Evolutionary conservation across 2,888 invertebrate genomes (phyloP).

Genomic region (Xanthorhoe spadicearia): DNA sequence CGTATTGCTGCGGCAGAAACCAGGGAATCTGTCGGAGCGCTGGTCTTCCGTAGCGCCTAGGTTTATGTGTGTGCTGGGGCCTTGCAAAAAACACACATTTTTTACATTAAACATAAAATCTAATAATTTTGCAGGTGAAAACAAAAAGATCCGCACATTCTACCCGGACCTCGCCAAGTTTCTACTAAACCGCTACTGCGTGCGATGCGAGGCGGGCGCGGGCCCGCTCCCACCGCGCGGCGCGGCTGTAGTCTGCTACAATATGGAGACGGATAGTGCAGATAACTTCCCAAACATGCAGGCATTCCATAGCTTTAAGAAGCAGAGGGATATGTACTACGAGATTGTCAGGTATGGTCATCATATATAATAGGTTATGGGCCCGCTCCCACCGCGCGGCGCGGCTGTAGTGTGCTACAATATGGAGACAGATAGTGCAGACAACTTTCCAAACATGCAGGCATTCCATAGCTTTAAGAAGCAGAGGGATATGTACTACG

Average conservation of each 20-base stretch:
- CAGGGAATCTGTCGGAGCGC: too few species aligned
- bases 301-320: slow-evolving; percentile 91
- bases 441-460: slow-evolving; percentile 90
- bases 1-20: too few species aligned
- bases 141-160: slow-evolving; percentile 86
- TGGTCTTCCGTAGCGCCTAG: too few species aligned
- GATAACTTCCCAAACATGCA: slow-evolving; percentile 90
- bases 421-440: slow-evolving; percentile 92
- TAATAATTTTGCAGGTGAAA: slow-evolving; percentile 82
- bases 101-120: too few species aligned
- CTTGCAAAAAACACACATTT: too few species aligned
- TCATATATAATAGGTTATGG: too few species aligned
- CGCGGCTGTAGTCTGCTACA: slow-evolving; percentile 91
- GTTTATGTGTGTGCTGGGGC: too few species aligned
- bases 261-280: slow-evolving; percentile 92
- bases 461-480: slow-evolving; percentile 92
- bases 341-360: slow-evolving; percentile 88
- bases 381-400: too few species aligned
- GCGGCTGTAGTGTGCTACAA: slow-evolving; percentile 90
- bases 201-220: slow-evolving; percentile 60
- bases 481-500: slow-evolving; percentile 95
- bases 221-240: slow-evolving; percentile 29
- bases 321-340: slow-evolving; percentile 95
- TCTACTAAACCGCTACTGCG: slow-evolving; percentile 70
- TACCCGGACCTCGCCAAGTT: slow-evolving; percentile 81